A percentile compares a stretch with the other conserved stretches of the same genome.
Conservation (phyloP, 2,113 vertebrate genomes). For the Saguinus imperator region DNA sequence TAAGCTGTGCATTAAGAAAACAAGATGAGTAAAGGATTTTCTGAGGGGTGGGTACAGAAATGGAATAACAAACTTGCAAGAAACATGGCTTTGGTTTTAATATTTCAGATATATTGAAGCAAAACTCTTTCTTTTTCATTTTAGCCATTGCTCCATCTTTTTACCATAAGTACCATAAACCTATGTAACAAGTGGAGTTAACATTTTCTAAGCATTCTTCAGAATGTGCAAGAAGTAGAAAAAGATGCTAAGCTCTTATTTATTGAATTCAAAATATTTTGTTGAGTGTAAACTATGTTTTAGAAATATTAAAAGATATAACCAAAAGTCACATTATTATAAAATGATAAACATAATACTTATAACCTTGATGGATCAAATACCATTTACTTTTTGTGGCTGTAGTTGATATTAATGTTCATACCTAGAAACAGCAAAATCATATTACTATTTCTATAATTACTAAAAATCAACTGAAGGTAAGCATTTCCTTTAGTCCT, state of each 20-base stretch:
- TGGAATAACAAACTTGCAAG: background rate
- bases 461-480: background rate
- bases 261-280: slow-evolving; percentile 11
- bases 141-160: background rate
- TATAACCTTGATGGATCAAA: background rate
- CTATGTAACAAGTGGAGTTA: background rate
- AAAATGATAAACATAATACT: background rate
- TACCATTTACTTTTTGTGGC: background rate
- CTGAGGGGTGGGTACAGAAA: background rate
- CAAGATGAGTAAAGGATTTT: background rate
- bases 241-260: background rate
- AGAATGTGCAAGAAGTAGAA: background rate
- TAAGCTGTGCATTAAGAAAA: slow-evolving; percentile 30
- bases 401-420: background rate
- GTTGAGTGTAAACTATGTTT: background rate
- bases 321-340: background rate
- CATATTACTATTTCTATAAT: background rate
- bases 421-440: background rate
- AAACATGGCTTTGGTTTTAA: background rate
- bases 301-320: slow-evolving; percentile 26
- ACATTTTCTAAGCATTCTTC: background rate
- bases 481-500: background rate
- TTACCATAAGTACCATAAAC: background rate
- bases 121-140: slow-evolving; percentile 41
- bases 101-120: background rate